A percentile compares a stretch with the other conserved stretches of the same genome.
Evolutionary conservation across 92 coral and sea anemone species (phyloP).

Genomic region (Paragorgia papillata): DNA sequence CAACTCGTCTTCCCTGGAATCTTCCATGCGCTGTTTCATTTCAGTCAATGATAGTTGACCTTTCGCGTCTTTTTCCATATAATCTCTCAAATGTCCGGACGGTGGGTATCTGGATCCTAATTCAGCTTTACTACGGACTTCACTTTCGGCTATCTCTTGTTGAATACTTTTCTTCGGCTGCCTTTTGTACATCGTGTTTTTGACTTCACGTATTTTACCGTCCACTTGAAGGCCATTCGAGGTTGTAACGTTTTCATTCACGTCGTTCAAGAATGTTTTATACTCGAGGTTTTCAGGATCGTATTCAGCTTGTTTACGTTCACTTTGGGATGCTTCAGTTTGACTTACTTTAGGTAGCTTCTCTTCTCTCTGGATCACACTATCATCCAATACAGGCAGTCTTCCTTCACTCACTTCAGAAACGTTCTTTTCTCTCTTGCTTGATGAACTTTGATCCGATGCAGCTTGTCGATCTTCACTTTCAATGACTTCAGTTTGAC

Average conservation of each 20-base stretch:
- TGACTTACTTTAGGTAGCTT: neutral
- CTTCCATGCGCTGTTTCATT: neutral
- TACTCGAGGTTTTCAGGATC: neutral
- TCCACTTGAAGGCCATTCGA: neutral
- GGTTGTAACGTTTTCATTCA: neutral
- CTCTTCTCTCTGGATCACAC: neutral
- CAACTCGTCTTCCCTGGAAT: neutral
- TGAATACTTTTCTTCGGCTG: neutral
- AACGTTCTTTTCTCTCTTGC: neutral
- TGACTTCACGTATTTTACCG: neutral
- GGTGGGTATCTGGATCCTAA: neutral
- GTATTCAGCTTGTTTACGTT: no score
- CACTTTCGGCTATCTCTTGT: neutral
- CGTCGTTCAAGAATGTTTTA: neutral
- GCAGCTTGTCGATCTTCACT: neutral
- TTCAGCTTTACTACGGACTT: neutral
- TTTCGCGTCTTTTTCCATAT: neutral
- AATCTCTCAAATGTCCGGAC: neutral
- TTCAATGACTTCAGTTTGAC: neutral
- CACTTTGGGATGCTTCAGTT: neutral
- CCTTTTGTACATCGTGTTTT: neutral
- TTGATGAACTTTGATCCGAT: neutral
- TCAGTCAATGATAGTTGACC: neutral
- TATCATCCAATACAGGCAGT: no score
- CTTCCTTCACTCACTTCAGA: neutral